Conservation (phyloP, 2,888 invertebrate species). For the Pristionchus arcanus region DNA sequence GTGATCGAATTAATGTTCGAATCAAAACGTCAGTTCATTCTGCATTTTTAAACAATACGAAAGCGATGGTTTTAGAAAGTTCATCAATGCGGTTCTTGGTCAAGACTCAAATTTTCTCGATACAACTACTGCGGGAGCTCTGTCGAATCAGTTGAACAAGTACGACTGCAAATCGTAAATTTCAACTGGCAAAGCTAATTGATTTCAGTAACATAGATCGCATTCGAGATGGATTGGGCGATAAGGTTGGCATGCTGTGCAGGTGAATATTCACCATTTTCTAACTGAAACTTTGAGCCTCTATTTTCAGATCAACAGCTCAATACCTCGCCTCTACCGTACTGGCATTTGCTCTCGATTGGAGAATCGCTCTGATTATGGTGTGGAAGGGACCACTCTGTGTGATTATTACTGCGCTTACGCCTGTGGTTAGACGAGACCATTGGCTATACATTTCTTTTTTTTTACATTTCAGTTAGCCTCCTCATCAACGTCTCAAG, state of each 20-base stretch:
- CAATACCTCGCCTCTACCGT: not conserved
- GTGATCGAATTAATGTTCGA: not conserved
- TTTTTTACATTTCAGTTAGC: not conserved
- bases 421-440: not conserved
- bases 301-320: not conserved
- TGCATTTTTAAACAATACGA: not conserved
- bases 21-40: not conserved
- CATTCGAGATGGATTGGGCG: conserved; percentile 38
- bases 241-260: conserved; percentile 27
- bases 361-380: conserved; percentile 27
- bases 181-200: not conserved
- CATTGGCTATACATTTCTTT: not conserved
- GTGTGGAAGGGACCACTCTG: conserved; percentile 33
- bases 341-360: not conserved
- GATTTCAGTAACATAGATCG: conserved; percentile 20
- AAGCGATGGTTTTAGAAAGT: not conserved
- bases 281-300: not conserved
- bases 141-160: conserved; percentile 49
- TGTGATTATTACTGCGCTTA: not conserved
- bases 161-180: not conserved
- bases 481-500: not conserved
- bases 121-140: conserved; percentile 28
- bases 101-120: conserved; percentile 37
- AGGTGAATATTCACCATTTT: not conserved
- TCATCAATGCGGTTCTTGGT: conserved; percentile 5